Base-by-base conservation (phyloP, 2,113 vertebrate genomes). In the Phalacrocorax brasilianus region DNA sequence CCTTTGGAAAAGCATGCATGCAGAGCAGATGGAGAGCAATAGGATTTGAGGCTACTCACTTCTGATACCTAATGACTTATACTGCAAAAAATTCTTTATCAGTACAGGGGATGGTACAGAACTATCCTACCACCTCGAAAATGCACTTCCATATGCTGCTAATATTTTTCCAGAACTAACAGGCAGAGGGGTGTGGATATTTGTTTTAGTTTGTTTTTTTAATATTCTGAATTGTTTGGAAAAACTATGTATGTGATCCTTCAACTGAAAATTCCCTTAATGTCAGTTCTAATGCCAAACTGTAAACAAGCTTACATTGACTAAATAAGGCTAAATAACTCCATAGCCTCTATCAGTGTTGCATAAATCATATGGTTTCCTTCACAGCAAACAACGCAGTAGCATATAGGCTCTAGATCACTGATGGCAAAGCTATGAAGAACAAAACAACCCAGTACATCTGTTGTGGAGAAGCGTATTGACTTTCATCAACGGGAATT, bases 301-400 rank as follows among this genome's bases (percentile, higher is more conserved):
- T 26, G 19, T 23, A 66, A 90, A 88, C 67, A 55, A 55, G 79
- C 18, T 1, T 50, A 50, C 10, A 26, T 33, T 79, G 70, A 70
- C 90, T 97, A 81, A 93, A 62, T 52, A 73, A 92, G 66, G 58
- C 77, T 81, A 71, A 88, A 89, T 87, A 61, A n/a, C 13, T 27
- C 63, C 75, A 87, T 0, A 62, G 83, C 55, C 75, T 82, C 49
- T 35, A 72, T n/a, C 82, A 90, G 67, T 27, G 7, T 27, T 45
- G 45, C 68, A 80, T 8, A 32, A 85, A 52, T 55, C 20, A 65
- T 15, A 33, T 4, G 18, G 18, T 7, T 62, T 35, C 49, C 73
- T 73, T 74, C 70, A 22, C 1, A 6, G 8, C 12, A 49, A 68
- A 55, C 38, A n/a, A 53, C 52, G 66, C 59, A 63, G 65, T 11